Evolutionary conservation across 2,113 vertebrate species (phyloP), one percentile per base, ranked within the genome.

Genomic region (Aleadryas rufinucha): DNA sequence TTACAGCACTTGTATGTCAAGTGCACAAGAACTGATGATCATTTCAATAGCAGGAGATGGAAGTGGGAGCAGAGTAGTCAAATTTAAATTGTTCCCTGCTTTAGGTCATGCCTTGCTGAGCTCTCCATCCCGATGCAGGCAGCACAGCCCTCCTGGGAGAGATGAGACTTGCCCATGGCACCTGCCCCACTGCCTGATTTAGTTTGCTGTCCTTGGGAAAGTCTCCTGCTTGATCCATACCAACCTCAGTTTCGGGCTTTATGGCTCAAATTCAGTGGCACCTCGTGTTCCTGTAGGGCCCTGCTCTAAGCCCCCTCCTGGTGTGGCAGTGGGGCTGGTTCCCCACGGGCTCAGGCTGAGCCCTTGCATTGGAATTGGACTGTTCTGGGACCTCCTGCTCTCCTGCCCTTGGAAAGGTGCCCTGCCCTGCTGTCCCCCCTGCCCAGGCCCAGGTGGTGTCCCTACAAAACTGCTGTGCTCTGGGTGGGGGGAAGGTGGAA

Each of bases 1-100:
- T 92, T 80, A 95, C 79, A 84, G 95, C 85, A 94, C 96, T 96
- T 96, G 83, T 94, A 27, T 56, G 74, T 94, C 93, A 95, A 96
- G 93, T 87, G 53, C 93, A 68, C 59, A 22, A 87, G 76, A 72
- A 95, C 44, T 78, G 92, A 93, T 94, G 93, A 97, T 97, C 97
- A 95, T 95, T 96, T 94, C 96, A 96, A 96, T 93, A 95, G 91
- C 69, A 33, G 71, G 72, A 94, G 89, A 92, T 82, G 81, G 60
- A 91, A 95, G 65, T 54, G 81, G 66, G 56, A 92, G 37, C 65
- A 86, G 44, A 80, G 80, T 27, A 95, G 96, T 91, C 74, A 91
- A 78, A 97, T 92, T 72, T 79, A 83, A 94, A 95, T 93, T 82
- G 84, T 44, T 95, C 85, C 70, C 47, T 88, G 35, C 66, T 92